Percentiles rank a stretch among this genome's conserved stretches.
phyloP scores from a whole-genome alignment of 2,113 vertebrate genomes.

The Gopherus evgoodei region DNA sequence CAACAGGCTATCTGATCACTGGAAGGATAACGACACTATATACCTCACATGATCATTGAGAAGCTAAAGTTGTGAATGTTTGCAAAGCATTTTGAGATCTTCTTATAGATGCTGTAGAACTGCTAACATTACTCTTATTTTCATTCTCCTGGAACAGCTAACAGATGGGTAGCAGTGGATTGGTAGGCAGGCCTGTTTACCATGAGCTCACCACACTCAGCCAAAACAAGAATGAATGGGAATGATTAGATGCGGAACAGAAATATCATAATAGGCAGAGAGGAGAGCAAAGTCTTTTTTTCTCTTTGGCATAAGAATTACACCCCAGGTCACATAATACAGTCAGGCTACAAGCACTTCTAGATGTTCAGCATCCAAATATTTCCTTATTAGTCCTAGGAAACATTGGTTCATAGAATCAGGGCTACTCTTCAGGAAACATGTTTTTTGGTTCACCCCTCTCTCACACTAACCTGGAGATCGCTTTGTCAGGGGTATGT shows the following conservation, averaged over 20 bases:
- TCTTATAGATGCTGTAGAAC: not conserved
- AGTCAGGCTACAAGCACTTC: not conserved
- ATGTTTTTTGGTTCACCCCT: not conserved
- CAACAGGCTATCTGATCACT: too few species aligned
- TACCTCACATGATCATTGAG: not conserved
- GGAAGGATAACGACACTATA: not conserved
- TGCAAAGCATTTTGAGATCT: not conserved
- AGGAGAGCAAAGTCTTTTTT: not conserved
- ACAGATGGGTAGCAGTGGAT: not conserved
- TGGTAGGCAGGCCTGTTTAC: not conserved
- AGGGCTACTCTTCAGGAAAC: not conserved
- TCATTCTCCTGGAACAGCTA: not conserved
- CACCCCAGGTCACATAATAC: not conserved
- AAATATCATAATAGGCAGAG: not conserved
- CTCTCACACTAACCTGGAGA: not conserved
- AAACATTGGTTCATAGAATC: not conserved
- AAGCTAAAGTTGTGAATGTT: not conserved
- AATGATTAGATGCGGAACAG: not conserved
- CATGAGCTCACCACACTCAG: not conserved
- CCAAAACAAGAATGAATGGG: not conserved
- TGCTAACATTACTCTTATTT: not conserved
- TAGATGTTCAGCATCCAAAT: not conserved
- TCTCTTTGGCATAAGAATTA: not conserved
- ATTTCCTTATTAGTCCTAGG: not conserved
- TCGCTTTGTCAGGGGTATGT: not conserved